Evolutionary conservation across 2,113 vertebrate genomes (phyloP).

Genomic region (Indri indri): DNA sequence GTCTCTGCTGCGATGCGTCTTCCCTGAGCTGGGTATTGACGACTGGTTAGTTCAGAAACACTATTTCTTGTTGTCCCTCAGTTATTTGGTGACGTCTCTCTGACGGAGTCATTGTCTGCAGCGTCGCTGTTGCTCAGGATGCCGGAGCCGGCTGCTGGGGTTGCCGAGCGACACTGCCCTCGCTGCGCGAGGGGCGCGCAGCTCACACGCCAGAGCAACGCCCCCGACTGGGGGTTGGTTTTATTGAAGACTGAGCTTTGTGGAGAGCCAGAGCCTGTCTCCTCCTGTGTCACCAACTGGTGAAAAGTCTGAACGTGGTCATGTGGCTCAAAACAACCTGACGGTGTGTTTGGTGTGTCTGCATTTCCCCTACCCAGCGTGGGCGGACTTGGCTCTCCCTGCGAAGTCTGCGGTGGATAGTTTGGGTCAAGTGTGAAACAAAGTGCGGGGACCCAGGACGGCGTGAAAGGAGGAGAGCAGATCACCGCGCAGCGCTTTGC

Average conservation of each 20-base stretch:
- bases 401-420: fast-evolving
- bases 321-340: neutral
- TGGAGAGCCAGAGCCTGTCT: neutral
- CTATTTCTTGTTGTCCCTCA: neutral
- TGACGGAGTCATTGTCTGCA: neutral
- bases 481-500: neutral
- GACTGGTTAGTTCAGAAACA: neutral
- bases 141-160: neutral
- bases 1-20: neutral
- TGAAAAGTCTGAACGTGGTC: neutral
- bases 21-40: neutral
- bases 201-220: neutral
- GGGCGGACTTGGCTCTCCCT: too few species aligned
- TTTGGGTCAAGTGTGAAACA: fast-evolving
- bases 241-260: neutral
- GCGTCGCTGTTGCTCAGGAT: neutral
- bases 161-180: neutral
- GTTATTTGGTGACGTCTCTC: neutral
- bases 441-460: neutral
- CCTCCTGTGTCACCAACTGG: neutral
- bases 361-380: fast-evolving
- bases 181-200: neutral
- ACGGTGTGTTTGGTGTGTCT: neutral
- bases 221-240: neutral
- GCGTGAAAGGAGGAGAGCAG: too few species aligned